A percentile compares a stretch with the other conserved stretches of the same genome.
phyloP scores from a whole-genome alignment of 2,888 invertebrate genomes.

The Chrysomela aeneicollis region DNA sequence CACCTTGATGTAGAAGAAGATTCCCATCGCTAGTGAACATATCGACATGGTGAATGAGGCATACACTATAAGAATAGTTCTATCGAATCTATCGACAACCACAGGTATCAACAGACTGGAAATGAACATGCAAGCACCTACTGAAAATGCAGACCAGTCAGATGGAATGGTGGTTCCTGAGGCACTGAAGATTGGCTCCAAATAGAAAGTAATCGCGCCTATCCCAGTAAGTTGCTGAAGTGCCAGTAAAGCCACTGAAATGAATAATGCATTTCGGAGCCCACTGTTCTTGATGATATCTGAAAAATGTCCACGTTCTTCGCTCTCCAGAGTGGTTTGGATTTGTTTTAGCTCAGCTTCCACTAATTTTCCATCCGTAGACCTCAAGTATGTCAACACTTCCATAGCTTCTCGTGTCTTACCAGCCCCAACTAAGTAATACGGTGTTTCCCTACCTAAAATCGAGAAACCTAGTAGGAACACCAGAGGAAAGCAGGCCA shows the following conservation, averaged over 20 bases:
- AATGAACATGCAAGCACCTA: slow-evolving; percentile 76
- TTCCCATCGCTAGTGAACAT: slow-evolving; percentile 68
- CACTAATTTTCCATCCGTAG: slow-evolving; percentile 52
- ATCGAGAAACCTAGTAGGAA: slow-evolving; percentile 66
- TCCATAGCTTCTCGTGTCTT: slow-evolving; percentile 65
- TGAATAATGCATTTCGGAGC: slow-evolving; percentile 77
- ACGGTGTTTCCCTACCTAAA: slow-evolving; percentile 76
- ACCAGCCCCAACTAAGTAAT: slow-evolving; percentile 52
- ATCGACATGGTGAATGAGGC: slow-evolving; percentile 73
- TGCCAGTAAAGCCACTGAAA: slow-evolving; percentile 73
- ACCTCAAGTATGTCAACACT: slow-evolving; percentile 69
- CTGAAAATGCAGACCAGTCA: slow-evolving; percentile 75
- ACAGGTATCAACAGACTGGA: slow-evolving; percentile 76
- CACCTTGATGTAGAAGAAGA: slow-evolving; percentile 63
- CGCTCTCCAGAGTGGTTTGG: slow-evolving; percentile 57
- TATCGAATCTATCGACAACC: slow-evolving; percentile 79
- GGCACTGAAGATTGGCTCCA: slow-evolving; percentile 72
- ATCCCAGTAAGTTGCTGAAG: slow-evolving; percentile 81
- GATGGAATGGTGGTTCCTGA: slow-evolving; percentile 71
- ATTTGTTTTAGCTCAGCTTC: slow-evolving; percentile 65
- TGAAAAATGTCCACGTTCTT: slow-evolving; percentile 60
- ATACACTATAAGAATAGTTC: slow-evolving; percentile 73
- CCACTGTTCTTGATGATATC: slow-evolving; percentile 71
- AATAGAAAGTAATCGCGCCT: slow-evolving; percentile 46
- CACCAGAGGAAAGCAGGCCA: slow-evolving; percentile 59